A percentile compares a stretch with the other conserved stretches of the same genome.
phyloP scores from a whole-genome alignment of 2,113 vertebrate genomes.

The Caretta caretta region DNA sequence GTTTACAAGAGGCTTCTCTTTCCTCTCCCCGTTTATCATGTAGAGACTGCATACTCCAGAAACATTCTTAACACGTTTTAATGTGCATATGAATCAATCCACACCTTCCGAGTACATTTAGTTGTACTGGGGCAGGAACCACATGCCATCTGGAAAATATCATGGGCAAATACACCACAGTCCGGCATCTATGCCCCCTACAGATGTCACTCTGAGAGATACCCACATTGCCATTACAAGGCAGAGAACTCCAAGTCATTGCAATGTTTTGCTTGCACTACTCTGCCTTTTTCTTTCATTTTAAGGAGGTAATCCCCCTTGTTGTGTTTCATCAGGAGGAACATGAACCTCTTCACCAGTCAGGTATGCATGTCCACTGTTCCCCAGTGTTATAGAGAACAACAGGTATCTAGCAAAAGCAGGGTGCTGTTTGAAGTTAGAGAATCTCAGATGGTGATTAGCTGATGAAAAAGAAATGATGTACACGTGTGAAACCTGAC shows the following conservation, averaged over 20 bases:
- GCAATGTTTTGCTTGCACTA: not conserved
- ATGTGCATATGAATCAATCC: not conserved
- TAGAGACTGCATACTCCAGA: not conserved
- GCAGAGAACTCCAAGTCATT: too few relatives aligned
- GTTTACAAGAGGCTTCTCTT: conserved; percentile 12
- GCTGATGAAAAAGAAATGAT: not conserved
- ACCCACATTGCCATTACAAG: not conserved
- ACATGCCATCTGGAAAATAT: too few relatives aligned
- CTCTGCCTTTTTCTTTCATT: not conserved
- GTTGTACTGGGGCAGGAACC: not conserved
- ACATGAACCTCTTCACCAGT: not conserved
- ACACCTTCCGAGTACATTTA: not conserved
- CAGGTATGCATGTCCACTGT: not conserved
- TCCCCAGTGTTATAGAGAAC: not conserved
- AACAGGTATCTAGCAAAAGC: not conserved
- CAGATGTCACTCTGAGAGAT: not conserved
- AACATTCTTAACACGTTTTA: conserved; percentile 27
- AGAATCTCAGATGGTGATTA: not conserved
- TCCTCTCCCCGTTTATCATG: not conserved
- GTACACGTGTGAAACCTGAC: not conserved
- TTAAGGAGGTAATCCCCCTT: not conserved
- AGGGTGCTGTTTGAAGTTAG: accelerated
- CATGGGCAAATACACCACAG: not conserved
- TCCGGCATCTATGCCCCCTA: not conserved
- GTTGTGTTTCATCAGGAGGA: not conserved